Conservation (phyloP, 2,797 vertebrate genomes). For the Falco naumanni region DNA sequence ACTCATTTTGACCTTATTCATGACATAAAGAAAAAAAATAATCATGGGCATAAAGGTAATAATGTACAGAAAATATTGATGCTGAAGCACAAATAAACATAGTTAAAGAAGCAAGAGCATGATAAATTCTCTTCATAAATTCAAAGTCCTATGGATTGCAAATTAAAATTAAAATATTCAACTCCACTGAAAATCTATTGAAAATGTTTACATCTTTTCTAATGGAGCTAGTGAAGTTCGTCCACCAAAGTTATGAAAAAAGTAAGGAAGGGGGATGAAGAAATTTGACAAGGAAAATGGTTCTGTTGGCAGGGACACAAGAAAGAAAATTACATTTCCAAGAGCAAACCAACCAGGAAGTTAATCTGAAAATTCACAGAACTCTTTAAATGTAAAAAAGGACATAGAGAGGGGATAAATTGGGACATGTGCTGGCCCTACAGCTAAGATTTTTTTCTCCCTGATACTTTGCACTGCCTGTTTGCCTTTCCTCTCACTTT, state of each 20-base stretch:
- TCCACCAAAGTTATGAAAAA: neutral
- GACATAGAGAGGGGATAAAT: neutral
- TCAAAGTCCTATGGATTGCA: neutral
- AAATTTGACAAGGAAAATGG: neutral
- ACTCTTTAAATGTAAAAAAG: neutral
- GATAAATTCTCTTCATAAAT: neutral
- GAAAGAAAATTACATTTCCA: neutral
- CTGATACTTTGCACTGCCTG: neutral
- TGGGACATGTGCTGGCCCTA: neutral
- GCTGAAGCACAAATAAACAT: neutral
- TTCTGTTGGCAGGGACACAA: neutral
- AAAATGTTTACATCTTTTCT: neutral
- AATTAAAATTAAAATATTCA: conserved; percentile 31
- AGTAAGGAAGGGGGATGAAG: neutral
- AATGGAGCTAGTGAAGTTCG: neutral
- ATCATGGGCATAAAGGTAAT: neutral
- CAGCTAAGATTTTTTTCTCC: neutral
- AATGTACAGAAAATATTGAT: neutral
- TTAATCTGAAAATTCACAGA: neutral
- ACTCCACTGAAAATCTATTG: neutral
- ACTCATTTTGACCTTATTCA: neutral
- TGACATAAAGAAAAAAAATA: neutral
- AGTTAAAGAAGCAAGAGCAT: neutral
- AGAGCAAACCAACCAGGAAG: neutral
- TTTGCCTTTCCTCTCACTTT: neutral